Base-by-base conservation (phyloP, 2,113 vertebrate genomes). In the Cheirogaleus medius region DNA sequence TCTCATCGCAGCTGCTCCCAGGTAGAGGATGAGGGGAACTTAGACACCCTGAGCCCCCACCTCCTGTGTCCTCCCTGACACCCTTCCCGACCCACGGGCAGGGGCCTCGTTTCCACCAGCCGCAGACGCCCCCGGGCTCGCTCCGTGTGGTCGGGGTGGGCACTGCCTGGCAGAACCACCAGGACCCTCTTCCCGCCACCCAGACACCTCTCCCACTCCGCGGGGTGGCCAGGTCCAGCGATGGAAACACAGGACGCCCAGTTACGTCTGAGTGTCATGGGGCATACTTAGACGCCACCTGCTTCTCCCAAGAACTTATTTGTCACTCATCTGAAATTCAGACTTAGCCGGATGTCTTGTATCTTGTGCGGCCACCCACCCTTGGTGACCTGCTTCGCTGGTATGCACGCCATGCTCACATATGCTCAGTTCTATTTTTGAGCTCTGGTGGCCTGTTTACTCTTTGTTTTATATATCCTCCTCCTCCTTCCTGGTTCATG, bases 401-500 rank as follows among this genome's bases (percentile, higher is more conserved):
- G 39, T 18, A 0, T 1, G 0, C 0, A 0, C 6, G 1, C 18
- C 47, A 5, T 1, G 20, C 44, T 25, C 60, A 0, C 29, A 23
- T 8, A 9, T 0, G 6, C 7, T n/a, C 12, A 15, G 0, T 14
- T 8, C 15, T 32, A 0, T 5, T 34, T 49, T 76, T 90, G 54
- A 54, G 44, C 32, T 71, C 37, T 0, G 12, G n/a, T 14, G 34
- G 85, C 15, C 39, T 23, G 29, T 47, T 18, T 58, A 25, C 60
- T 71, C 60, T 60, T 37, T 71, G 56, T 47, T 82, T 87, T 15
- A 5, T 34, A 1, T 10, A 68, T 1, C 25, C 1, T 66, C 47
- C 4, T 20, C 14, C 42, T 27, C 10, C 18, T 8, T 68, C n/a
- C 63, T 25, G 1, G 3, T 84, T 18, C 3, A 6, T 13, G n/a